These are phyloP conservation scores for Acleris literana DNA, from an alignment of 2,888 invertebrate species.

Conservation along the genomic window DNA sequence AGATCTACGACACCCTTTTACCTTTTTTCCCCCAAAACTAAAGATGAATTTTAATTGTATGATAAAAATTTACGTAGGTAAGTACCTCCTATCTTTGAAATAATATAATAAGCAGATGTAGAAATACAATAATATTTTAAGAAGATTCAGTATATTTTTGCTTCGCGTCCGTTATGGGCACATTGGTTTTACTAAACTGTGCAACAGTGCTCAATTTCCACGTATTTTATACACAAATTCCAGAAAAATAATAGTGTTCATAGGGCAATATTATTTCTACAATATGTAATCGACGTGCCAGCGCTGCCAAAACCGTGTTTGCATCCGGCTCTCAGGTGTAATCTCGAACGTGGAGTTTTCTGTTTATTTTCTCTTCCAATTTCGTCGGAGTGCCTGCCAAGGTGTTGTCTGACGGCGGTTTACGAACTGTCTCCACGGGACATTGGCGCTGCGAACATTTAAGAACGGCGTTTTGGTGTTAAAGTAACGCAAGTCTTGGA, in stretches of 20 bases:
- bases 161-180: too few relatives aligned
- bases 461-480: not conserved
- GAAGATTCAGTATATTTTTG: too few relatives aligned
- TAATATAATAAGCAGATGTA: too few relatives aligned
- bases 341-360: slow-evolving; percentile 75
- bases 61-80: too few relatives aligned
- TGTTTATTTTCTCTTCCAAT: slow-evolving; percentile 82
- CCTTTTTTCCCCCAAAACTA: too few relatives aligned
- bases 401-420: slow-evolving; percentile 73
- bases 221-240: not conserved
- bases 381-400: slow-evolving; percentile 77
- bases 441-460: slow-evolving; percentile 22
- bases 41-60: too few relatives aligned
- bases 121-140: too few relatives aligned
- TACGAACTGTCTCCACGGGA: slow-evolving; percentile 20
- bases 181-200: too few relatives aligned
- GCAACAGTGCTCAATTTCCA: not conserved
- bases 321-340: slow-evolving; percentile 70
- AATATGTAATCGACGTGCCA: slow-evolving; percentile 36
- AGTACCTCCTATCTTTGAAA: too few relatives aligned
- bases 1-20: too few relatives aligned
- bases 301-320: slow-evolving; percentile 63
- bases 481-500: too few relatives aligned
- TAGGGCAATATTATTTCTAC: slow-evolving; percentile 21
- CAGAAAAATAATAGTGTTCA: not conserved